Conservation (phyloP, 2,888 invertebrate genomes). For the Villa cingulata region DNA sequence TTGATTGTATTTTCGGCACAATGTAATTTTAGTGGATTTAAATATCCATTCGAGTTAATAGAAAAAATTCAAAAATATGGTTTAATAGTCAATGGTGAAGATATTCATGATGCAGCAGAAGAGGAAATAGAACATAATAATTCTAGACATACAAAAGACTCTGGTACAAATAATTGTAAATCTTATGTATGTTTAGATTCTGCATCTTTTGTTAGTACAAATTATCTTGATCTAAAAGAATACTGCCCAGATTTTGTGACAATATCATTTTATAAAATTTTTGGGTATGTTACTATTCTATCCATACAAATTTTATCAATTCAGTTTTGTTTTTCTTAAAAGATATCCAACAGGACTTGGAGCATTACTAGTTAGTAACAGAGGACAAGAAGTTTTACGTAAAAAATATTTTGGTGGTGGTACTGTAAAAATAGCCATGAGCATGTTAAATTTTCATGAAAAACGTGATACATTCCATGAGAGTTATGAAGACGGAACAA, state of each 20-base stretch:
- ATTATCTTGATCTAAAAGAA: slow-evolving; percentile 54
- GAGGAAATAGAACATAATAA: slow-evolving; percentile 15
- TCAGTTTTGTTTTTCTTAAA: neutral
- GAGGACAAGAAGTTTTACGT: slow-evolving; percentile 27
- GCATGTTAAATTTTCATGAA: slow-evolving; percentile 54
- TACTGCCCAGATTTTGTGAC: slow-evolving; percentile 77
- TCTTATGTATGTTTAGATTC: slow-evolving; percentile 72
- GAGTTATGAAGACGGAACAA: slow-evolving; percentile 90
- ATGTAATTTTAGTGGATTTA: slow-evolving; percentile 88
- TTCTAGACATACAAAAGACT: no score
- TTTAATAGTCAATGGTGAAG: slow-evolving; percentile 27
- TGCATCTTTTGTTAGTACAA: slow-evolving; percentile 67
- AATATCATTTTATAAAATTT: slow-evolving; percentile 94
- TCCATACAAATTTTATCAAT: no score
- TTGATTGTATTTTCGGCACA: slow-evolving; percentile 82
- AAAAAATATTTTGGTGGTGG: slow-evolving; percentile 88
- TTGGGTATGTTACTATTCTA: no score
- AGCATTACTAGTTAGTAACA: slow-evolving; percentile 58
- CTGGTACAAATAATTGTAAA: neutral
- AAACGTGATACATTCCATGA: slow-evolving; percentile 54
- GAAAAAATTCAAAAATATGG: slow-evolving; percentile 50
- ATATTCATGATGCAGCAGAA: slow-evolving; percentile 20
- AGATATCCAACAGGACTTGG: slow-evolving; percentile 87
- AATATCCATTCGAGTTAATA: slow-evolving; percentile 70
- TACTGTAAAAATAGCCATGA: slow-evolving; percentile 73